Evolutionary conservation across 1,140 invertebrate species (phyloP).

Genomic region (Odontomachus brunneus): DNA sequence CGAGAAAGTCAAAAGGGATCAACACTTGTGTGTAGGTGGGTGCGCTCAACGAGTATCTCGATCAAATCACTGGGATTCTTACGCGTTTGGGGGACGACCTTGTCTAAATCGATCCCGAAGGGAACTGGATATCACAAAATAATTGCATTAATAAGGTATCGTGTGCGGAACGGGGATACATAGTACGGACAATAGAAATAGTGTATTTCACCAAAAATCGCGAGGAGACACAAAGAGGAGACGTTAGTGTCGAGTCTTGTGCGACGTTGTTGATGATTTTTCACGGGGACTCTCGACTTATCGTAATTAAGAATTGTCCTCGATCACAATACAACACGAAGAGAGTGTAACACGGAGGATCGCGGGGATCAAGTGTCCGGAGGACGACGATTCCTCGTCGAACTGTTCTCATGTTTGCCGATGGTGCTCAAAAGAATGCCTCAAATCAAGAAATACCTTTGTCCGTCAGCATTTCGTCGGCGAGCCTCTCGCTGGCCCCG

Average conservation of each 20-base stretch:
- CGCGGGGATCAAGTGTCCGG: conserved; percentile 10
- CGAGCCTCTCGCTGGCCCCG: conserved; percentile 88
- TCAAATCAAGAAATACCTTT: conserved; percentile 87
- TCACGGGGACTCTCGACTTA: background rate
- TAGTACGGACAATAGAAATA: no score
- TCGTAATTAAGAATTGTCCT: background rate
- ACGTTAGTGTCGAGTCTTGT: conserved; percentile 36
- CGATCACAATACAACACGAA: conserved; percentile 14
- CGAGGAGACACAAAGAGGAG: background rate
- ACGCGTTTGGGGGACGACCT: conserved; percentile 34
- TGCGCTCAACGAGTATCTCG: conserved; percentile 29
- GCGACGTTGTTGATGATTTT: conserved; percentile 26
- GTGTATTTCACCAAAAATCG: conserved; percentile 44
- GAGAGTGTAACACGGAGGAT: background rate
- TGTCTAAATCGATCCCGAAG: conserved; percentile 38
- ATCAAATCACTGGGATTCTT: conserved; percentile 32
- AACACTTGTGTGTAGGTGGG: background rate
- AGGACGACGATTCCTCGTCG: conserved; percentile 1
- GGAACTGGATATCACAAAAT: conserved; percentile 10
- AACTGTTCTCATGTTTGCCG: conserved; percentile 17
- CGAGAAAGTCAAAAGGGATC: conserved; percentile 3
- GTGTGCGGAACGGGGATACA: background rate
- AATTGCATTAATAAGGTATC: conserved; percentile 18
- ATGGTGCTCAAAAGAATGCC: conserved; percentile 47
- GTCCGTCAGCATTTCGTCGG: conserved; percentile 89